Percentiles rank a stretch among this genome's conserved stretches.
These are phyloP conservation scores for Setophaga coronata DNA, from an alignment of 2,113 vertebrate genomes.

Conservation along the genomic window DNA sequence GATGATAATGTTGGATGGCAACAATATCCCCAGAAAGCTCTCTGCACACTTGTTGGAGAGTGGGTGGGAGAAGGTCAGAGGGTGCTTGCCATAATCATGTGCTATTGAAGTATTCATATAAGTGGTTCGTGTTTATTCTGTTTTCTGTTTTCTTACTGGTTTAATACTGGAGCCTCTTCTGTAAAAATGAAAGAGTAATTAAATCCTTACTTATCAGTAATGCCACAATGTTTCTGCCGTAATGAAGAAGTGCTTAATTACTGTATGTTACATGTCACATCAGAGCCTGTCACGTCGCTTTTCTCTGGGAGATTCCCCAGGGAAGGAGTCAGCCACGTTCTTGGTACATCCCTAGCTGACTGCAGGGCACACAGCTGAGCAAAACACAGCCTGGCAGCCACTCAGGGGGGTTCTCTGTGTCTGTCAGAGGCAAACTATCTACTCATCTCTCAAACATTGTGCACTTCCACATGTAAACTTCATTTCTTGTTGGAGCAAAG, in stretches of 20 bases:
- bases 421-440: not conserved
- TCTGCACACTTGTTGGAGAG: not conserved
- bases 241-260: not conserved
- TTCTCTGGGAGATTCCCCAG: not conserved
- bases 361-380: accelerated
- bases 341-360: not conserved
- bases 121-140: not conserved
- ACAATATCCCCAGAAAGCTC: not conserved
- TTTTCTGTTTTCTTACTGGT: not conserved
- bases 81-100: not conserved
- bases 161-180: not conserved
- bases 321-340: not conserved
- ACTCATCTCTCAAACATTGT: not conserved
- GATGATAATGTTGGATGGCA: not conserved
- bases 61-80: not conserved
- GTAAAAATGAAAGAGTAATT: not conserved
- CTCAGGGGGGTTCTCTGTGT: not conserved
- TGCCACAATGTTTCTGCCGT: not conserved
- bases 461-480: not conserved
- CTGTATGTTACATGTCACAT: not conserved
- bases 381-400: not conserved
- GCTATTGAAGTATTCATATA: not conserved
- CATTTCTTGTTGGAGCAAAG: not conserved
- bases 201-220: not conserved
- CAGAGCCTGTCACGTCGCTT: not conserved